These are phyloP conservation scores for Carassius auratus DNA, from an alignment of 2,113 vertebrate genomes.

Conservation along the genomic window DNA sequence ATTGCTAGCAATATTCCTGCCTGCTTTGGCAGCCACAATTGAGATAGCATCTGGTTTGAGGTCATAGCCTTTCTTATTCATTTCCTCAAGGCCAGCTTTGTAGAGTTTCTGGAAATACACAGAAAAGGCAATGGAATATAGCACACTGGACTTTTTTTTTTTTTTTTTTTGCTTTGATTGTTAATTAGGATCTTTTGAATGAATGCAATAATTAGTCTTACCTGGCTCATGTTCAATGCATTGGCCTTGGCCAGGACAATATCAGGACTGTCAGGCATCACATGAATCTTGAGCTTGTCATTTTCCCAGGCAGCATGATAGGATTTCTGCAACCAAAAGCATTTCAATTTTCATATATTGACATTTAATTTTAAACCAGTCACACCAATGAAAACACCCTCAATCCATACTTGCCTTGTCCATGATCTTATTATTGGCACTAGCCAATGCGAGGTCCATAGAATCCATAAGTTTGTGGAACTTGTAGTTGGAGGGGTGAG, in stretches of 20 bases:
- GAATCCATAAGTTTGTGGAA: slow-evolving; percentile 89
- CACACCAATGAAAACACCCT: background rate
- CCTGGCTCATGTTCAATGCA: slow-evolving; percentile 88
- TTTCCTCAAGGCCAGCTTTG: slow-evolving; percentile 85
- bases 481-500: slow-evolving; percentile 85
- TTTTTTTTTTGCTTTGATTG: background rate
- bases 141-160: background rate
- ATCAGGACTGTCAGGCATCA: slow-evolving; percentile 91
- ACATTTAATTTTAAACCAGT: background rate
- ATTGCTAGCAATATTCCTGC: slow-evolving; percentile 91
- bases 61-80: slow-evolving; percentile 89
- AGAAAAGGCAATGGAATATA: slow-evolving; percentile 19
- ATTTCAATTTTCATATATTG: background rate
- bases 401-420: slow-evolving; percentile 81
- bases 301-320: slow-evolving; percentile 93
- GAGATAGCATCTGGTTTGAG: slow-evolving; percentile 88
- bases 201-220: slow-evolving; percentile 55
- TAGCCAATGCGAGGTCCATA: slow-evolving; percentile 89
- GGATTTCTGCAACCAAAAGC: slow-evolving; percentile 72
- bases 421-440: slow-evolving; percentile 89
- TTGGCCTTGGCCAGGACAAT: slow-evolving; percentile 89
- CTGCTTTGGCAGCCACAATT: slow-evolving; percentile 87
- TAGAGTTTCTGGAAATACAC: slow-evolving; percentile 87
- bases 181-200: background rate
- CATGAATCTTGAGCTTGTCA: slow-evolving; percentile 87